These are phyloP conservation scores for Loxodonta africana DNA, from an alignment of 2,113 vertebrate genomes.

Conservation along the genomic window DNA sequence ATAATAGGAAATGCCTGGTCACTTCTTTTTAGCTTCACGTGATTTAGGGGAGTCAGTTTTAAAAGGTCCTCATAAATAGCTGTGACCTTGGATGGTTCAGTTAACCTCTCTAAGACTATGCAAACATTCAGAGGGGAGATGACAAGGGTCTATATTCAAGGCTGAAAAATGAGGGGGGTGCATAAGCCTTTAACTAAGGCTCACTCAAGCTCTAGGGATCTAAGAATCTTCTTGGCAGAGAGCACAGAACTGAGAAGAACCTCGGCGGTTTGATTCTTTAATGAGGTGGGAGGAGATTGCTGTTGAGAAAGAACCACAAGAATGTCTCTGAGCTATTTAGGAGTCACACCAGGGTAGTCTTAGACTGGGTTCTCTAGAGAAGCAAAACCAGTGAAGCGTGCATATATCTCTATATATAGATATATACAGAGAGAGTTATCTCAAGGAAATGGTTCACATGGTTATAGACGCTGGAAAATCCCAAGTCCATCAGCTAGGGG, in stretches of 20 bases:
- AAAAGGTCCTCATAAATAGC: neutral
- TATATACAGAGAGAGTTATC: no score
- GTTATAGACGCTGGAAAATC: no score
- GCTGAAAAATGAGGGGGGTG: neutral
- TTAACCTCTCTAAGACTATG: neutral
- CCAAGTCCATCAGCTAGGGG: no score
- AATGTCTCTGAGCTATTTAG: neutral
- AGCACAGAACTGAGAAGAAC: neutral
- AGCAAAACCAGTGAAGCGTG: no score
- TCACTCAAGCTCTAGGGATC: neutral
- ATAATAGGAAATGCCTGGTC: neutral
- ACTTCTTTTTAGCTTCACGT: neutral
- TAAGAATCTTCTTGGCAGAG: neutral
- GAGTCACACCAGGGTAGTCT: neutral
- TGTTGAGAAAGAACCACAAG: neutral
- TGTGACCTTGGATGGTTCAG: neutral
- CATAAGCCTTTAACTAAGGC: neutral
- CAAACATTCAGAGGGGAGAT: neutral
- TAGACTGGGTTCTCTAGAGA: no score
- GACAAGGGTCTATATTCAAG: neutral
- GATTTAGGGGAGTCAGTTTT: neutral
- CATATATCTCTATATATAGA: no score
- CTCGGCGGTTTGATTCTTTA: neutral
- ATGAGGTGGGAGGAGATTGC: neutral
- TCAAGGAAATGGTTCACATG: no score